Evolutionary conservation across 2,888 invertebrate genomes (phyloP).

Genomic region (Rhaphigaster nebulosa): DNA sequence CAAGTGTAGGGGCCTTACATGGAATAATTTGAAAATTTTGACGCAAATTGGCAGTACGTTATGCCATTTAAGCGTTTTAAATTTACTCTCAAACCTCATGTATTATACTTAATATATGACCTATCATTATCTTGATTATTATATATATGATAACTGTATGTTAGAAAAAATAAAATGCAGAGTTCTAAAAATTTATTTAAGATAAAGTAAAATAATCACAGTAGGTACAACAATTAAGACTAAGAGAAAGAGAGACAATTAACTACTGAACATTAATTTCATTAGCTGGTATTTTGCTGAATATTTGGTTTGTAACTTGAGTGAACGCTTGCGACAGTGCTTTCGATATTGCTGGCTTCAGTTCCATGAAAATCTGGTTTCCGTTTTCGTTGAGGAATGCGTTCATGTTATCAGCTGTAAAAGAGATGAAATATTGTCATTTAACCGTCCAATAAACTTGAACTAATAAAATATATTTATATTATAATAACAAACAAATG

Average conservation of each 20-base stretch:
- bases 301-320: background rate
- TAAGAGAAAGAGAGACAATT: too few species aligned
- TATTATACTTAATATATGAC: too few species aligned
- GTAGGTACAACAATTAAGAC: background rate
- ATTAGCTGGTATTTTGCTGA: background rate
- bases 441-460: background rate
- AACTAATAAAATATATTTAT: background rate
- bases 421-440: background rate
- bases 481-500: background rate
- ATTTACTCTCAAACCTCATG: too few species aligned
- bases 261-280: background rate
- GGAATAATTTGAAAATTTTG: too few species aligned
- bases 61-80: too few species aligned
- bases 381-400: constrained; percentile 30
- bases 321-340: background rate
- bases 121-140: too few species aligned
- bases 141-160: background rate
- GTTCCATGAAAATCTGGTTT: background rate
- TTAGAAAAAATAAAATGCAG: background rate
- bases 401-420: constrained; percentile 20
- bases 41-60: too few species aligned
- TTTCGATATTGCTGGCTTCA: background rate
- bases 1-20: too few species aligned
- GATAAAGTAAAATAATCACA: background rate
- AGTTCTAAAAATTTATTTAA: background rate